Evolutionary conservation across 2,888 invertebrate species (phyloP).

Genomic region (Panzeria rudis): DNA sequence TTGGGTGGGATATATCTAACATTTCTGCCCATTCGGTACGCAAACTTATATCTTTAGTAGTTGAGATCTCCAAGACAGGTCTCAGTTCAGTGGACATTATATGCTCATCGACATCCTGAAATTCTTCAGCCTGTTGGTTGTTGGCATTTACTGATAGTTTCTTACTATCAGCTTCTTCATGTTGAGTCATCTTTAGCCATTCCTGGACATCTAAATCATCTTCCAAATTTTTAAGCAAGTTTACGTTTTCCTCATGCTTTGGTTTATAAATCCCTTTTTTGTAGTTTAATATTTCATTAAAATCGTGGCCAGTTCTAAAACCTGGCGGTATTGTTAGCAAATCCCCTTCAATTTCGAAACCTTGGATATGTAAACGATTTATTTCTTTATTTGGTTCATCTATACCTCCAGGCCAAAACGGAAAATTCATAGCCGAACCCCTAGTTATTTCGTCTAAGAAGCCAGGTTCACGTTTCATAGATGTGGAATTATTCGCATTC

Average conservation of each 20-base stretch:
- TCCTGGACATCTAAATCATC: slow-evolving; percentile 81
- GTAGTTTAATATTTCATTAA: slow-evolving; percentile 78
- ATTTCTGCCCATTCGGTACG: slow-evolving; percentile 93
- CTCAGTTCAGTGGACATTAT: slow-evolving; percentile 83
- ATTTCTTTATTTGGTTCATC: slow-evolving; percentile 85
- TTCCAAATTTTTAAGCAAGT: slow-evolving; percentile 81
- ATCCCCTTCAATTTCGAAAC: slow-evolving; percentile 83
- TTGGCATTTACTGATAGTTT: slow-evolving; percentile 16
- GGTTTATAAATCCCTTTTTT: slow-evolving; percentile 73
- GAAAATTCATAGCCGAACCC: slow-evolving; percentile 91
- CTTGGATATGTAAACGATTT: slow-evolving; percentile 81
- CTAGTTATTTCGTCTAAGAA: slow-evolving; percentile 87
- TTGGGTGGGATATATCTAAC: slow-evolving; percentile 91
- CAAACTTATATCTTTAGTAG: slow-evolving; percentile 82
- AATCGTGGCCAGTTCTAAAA: slow-evolving; percentile 86
- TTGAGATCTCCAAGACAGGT: slow-evolving; percentile 89
- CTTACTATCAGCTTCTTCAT: slow-evolving; percentile 12
- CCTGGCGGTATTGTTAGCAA: slow-evolving; percentile 88
- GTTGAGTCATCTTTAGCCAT: slow-evolving; percentile 79
- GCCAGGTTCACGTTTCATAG: slow-evolving; percentile 91
- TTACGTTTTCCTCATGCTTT: slow-evolving; percentile 75
- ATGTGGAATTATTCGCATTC: slow-evolving; percentile 90
- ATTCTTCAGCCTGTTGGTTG: slow-evolving; percentile 74
- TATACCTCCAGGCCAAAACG: slow-evolving; percentile 95
- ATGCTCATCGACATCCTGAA: slow-evolving; percentile 80